Percentiles rank a stretch among this genome's conserved stretches.
Evolutionary conservation across 2,113 vertebrate species (phyloP).

Genomic region (Dipodomys spectabilis): DNA sequence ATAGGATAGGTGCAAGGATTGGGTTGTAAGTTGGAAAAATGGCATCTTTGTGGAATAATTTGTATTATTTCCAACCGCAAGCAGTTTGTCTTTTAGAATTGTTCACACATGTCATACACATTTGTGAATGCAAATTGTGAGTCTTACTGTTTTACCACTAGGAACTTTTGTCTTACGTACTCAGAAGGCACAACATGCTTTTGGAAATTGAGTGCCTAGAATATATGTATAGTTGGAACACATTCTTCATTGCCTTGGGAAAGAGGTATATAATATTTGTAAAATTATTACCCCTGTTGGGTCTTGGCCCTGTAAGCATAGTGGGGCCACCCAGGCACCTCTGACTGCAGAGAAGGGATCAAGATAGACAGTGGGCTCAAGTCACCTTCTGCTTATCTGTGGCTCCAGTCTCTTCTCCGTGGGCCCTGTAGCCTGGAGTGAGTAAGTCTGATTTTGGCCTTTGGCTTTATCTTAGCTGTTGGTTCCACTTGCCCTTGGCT

Average conservation of each 20-base stretch:
- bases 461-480: background rate
- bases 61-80: conserved; percentile 53
- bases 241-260: background rate
- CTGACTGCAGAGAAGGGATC: background rate
- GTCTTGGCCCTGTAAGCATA: background rate
- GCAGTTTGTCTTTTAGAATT: conserved; percentile 52
- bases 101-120: conserved; percentile 40
- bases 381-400: background rate
- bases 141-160: background rate
- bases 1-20: conserved; percentile 57
- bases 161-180: background rate
- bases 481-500: background rate
- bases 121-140: conserved; percentile 10
- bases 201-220: conserved; percentile 34
- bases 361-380: background rate
- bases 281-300: background rate
- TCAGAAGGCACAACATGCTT: background rate
- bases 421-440: background rate
- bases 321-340: background rate
- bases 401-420: background rate
- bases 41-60: conserved; percentile 57
- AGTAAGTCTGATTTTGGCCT: background rate
- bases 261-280: conserved; percentile 1
- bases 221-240: background rate
- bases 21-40: conserved; percentile 31